Base-by-base conservation (phyloP, 2,797 vertebrate species). In the Hybognathus amarus region DNA sequence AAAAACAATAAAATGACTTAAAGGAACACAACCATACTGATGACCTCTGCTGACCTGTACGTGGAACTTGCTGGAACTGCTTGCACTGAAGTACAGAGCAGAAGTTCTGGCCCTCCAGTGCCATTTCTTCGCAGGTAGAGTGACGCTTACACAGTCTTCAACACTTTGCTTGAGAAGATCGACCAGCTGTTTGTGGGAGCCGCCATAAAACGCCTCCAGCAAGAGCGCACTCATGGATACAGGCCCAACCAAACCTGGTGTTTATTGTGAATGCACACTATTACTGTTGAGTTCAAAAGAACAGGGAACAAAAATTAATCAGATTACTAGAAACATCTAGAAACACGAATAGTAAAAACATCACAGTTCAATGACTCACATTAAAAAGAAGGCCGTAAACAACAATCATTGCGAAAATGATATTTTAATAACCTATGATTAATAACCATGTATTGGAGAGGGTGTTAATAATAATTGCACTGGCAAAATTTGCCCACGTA, bases 61-160 rank as follows among this genome's bases (percentile, higher is more conserved):
- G 89, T 85, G 0, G 91, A 30, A 81, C 92, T 96, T 81, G 86
- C 0, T 5, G 97, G 96, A 76, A 98, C 90, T 33, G 87, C 93
- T 89, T 97, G 97, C 94, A 96, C n/a, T 97, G 91, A 98, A 97
- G 90, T 95, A 93, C 36, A 98, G 91, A 1, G 98, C 97, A 0
- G 97, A 93, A 0, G 97, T 98, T 36, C 98, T 93, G 0, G 97
- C 96, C 86, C 95, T 96, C 97, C 98, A 99, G 75, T 97, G 98
- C 97, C 98, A 99, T 88, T 99, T 99, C 93, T 99, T 99, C 68
- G 97, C 96, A 5, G 98, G 96, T 4, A 99, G 94, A 0, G 96
- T 96, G 81, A 94, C 95, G 84, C 94, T 89, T 18, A 94, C 91
- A 79, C 94, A 96, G 69, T 91, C 91, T 0, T 73, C 69, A 0